Conservation (phyloP, 2,888 invertebrate species). For the Eulithis testata region DNA sequence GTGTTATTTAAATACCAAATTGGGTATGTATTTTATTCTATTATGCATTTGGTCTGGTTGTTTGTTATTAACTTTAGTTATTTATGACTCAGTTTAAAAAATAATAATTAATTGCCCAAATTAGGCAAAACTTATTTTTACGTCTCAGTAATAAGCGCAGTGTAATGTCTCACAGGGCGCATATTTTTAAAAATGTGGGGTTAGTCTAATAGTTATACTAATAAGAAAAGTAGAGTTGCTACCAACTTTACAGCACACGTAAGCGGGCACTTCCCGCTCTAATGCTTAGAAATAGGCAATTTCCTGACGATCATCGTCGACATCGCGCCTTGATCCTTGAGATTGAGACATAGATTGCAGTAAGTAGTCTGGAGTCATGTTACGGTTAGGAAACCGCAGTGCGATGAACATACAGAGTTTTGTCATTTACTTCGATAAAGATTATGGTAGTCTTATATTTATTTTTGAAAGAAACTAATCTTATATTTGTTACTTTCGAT, state of each 20-base stretch:
- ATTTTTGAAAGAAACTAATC: no score
- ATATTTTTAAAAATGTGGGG: not conserved
- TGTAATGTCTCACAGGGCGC: no score
- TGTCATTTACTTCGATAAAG: not conserved
- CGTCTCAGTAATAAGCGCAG: no score
- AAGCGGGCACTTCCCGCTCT: constrained; percentile 69
- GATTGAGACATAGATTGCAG: constrained; percentile 37
- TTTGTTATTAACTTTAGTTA: no score
- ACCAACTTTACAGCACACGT: constrained; percentile 44
- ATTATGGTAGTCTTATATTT: not conserved
- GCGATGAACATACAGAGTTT: constrained; percentile 9
- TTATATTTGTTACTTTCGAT: no score
- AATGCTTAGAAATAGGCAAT: constrained; percentile 63
- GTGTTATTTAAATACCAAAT: no score
- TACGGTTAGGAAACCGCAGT: constrained; percentile 25
- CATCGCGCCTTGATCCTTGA: constrained; percentile 45
- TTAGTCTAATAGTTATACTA: not conserved
- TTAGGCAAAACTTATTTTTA: no score
- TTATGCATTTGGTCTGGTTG: no score
- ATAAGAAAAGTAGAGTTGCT: not conserved
- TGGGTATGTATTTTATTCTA: no score
- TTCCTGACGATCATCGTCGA: constrained; percentile 63
- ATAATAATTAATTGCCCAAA: no score
- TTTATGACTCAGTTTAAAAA: no score
- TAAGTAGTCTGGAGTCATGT: constrained; percentile 19